Evolutionary conservation across 2,113 vertebrate genomes (phyloP).

Genomic region (Phyllostomus discolor): DNA sequence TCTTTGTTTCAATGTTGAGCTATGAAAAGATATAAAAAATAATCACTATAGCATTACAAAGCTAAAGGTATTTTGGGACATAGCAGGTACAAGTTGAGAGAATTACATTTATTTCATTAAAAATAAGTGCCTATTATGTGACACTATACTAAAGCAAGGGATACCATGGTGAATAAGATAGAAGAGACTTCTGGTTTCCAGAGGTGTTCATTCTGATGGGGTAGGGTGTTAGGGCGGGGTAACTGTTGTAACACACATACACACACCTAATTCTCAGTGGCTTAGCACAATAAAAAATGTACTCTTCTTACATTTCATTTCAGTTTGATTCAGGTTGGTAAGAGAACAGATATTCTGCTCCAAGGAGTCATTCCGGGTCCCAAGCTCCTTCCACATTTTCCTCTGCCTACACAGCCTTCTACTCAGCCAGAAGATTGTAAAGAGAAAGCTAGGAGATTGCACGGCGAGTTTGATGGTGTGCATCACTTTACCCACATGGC

Average conservation of each 20-base stretch:
- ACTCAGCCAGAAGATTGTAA: not conserved
- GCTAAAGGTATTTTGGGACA: not conserved
- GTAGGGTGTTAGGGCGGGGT: not conserved
- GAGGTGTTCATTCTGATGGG: not conserved
- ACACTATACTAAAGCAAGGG: not conserved
- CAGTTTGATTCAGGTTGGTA: not conserved
- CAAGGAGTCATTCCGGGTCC: not conserved
- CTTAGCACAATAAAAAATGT: not conserved
- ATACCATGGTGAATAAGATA: not conserved
- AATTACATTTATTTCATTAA: not conserved
- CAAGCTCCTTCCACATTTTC: not conserved
- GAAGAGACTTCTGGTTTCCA: not conserved
- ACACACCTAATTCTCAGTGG: not conserved
- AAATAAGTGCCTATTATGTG: not conserved
- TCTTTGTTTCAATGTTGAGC: not conserved
- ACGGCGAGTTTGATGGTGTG: not conserved
- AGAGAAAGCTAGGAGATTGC: not conserved
- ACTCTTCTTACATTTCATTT: not conserved
- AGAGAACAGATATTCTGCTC: not conserved
- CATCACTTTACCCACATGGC: not conserved
- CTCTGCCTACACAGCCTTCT: not conserved
- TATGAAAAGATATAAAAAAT: not conserved
- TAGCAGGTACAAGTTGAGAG: not conserved
- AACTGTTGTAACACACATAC: not conserved
- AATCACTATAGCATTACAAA: not conserved